Conservation (phyloP, 2,888 invertebrate species). For the Calameuta pallipes region DNA sequence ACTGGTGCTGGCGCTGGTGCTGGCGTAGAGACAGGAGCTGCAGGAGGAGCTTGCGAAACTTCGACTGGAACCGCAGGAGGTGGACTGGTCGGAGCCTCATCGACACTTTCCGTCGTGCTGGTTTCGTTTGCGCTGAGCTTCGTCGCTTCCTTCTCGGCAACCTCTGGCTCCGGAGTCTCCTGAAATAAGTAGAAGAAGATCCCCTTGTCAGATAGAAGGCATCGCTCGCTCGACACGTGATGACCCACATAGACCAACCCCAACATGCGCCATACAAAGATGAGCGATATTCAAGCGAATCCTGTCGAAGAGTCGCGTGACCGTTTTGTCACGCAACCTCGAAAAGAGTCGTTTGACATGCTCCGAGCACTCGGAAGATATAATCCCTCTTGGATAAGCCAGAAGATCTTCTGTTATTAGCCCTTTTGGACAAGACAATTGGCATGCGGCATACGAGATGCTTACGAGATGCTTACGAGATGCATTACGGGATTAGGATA, state of each 20-base stretch:
- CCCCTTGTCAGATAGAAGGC: background rate
- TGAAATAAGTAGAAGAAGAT: constrained; percentile 33
- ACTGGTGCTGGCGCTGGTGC: constrained; percentile 41
- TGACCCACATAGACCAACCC: background rate
- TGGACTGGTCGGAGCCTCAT: constrained; percentile 53
- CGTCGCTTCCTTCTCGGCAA: constrained; percentile 45
- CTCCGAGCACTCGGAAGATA: background rate
- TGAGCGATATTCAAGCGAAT: background rate
- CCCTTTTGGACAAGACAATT: constrained; percentile 37
- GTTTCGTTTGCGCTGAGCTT: constrained; percentile 29
- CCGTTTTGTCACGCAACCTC: too few relatives aligned
- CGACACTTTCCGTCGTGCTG: constrained; percentile 52
- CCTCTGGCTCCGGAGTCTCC: constrained; percentile 52
- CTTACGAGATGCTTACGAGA: constrained; percentile 42
- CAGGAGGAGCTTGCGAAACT: constrained; percentile 31
- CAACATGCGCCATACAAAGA: constrained; percentile 4
- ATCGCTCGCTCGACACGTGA: background rate
- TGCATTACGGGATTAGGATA: background rate
- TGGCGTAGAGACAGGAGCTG: constrained; percentile 21
- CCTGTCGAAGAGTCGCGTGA: background rate
- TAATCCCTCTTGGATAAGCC: background rate
- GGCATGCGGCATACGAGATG: constrained; percentile 58
- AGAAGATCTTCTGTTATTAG: constrained; percentile 31
- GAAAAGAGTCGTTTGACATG: background rate
- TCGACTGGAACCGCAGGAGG: constrained; percentile 54